Base-by-base conservation (phyloP, 35 echinoderm and acorn worm species). In the Stichopus chloronotus region DNA sequence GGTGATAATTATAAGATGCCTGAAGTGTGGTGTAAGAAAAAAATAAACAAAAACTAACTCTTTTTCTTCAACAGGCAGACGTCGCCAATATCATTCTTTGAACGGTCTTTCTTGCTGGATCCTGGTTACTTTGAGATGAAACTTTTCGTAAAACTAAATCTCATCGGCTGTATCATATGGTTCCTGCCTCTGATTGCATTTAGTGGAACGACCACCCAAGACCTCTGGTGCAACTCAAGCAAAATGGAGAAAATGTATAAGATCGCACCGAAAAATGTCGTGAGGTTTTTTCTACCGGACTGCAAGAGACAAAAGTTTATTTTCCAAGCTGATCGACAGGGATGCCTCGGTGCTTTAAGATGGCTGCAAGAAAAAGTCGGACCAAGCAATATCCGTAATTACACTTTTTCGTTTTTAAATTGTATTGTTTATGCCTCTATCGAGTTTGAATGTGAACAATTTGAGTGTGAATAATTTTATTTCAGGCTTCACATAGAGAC, bases 351-450 rank as follows among this genome's bases (percentile, higher is more conserved):
- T 59, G 82, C 55, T 85, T 58, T 85, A 5, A 57, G 82, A n/a
- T 85, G 82, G 82, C 57, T 85, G 55, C 55, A 85, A 85, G 82
- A 85, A 60, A 22, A 22, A 20, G 55, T 85, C 19, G 82, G n/a
- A 9, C 54, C 82, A 19, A 85, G 58, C 17, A 85, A 85, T 22
- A 57, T 8, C 14, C 24, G 82, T 85, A 58, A 85, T 22, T 83
- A 83, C 55, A 55, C 80, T 55, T 23, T 23, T 83, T 12, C 72
- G 1, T 17, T 8, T 76, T 76, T 76, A 8, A 8, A 21, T 71
- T 71, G n/a, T 71, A 11, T 71, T 11, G 11, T 71, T 71, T 71
- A 1, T 2, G 65, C 4, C n/a, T 71, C n/a, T n/a, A 71, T 43
- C 30, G 30, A 43, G 30, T 43, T 43, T 43, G 30, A 43, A 3